A percentile compares a stretch with the other conserved stretches of the same genome.
Evolutionary conservation across 2,888 invertebrate species (phyloP).

Genomic region (Latheticus oryzae): DNA sequence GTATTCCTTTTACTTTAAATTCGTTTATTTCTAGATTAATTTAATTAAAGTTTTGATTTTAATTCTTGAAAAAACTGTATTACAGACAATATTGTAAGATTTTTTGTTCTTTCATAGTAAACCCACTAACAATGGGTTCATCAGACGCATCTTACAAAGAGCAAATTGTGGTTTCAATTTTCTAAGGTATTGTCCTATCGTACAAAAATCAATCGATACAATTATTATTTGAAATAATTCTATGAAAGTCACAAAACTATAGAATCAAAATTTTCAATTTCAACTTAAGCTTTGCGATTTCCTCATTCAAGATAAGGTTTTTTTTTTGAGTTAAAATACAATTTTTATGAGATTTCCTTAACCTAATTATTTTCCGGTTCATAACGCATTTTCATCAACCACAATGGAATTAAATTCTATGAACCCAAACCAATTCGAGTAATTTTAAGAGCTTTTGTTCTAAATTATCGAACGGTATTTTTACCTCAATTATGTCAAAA

Average conservation of each 20-base stretch:
- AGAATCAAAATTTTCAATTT: not conserved
- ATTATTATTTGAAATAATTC: not conserved
- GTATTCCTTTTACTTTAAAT: too few relatives aligned
- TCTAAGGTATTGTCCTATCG: slow-evolving; percentile 8
- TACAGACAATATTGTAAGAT: too few relatives aligned
- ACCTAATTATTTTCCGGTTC: slow-evolving; percentile 34
- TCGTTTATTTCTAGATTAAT: too few relatives aligned
- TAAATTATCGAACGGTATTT: not conserved
- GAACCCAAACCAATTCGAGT: slow-evolving; percentile 10
- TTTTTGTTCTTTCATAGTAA: too few relatives aligned
- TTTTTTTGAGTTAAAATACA: slow-evolving; percentile 23
- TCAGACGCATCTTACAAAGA: slow-evolving; percentile 14
- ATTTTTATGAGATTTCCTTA: slow-evolving; percentile 24
- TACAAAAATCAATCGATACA: not conserved
- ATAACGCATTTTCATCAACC: slow-evolving; percentile 35
- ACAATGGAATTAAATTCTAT: slow-evolving; percentile 36
- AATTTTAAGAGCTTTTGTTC: slow-evolving; percentile 16
- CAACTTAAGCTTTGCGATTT: not conserved
- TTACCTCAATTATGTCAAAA: too few relatives aligned
- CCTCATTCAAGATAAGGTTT: slow-evolving; percentile 11
- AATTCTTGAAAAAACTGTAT: too few relatives aligned
- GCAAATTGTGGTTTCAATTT: slow-evolving; percentile 25
- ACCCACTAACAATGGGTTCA: slow-evolving; percentile 19
- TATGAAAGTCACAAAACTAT: not conserved
- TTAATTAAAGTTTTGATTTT: too few relatives aligned